phyloP scores from a whole-genome alignment of 2,888 invertebrate species.

The Axea sp. region DNA sequence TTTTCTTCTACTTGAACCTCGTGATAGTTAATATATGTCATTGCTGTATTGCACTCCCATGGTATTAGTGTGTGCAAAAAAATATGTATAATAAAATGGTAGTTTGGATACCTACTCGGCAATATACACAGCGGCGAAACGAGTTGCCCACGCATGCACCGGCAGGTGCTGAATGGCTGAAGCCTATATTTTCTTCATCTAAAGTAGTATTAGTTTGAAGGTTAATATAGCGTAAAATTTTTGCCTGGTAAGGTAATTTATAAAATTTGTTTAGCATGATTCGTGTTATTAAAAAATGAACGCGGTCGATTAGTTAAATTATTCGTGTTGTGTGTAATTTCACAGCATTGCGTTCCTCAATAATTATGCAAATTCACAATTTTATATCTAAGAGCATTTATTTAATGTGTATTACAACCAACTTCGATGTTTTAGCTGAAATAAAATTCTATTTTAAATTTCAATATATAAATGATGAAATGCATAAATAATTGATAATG shows the following conservation, averaged over 20 bases:
- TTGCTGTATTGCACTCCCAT: constrained; percentile 1
- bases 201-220: constrained; percentile 45
- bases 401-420: too few relatives aligned
- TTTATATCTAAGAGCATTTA: neutral
- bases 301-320: too few relatives aligned
- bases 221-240: constrained; percentile 52
- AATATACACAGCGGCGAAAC: constrained; percentile 24
- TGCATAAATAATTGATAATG: too few relatives aligned
- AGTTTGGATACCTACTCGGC: constrained; percentile 22
- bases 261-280: constrained; percentile 35
- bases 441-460: too few relatives aligned
- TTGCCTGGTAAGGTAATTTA: constrained; percentile 21
- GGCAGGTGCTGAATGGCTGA: constrained; percentile 52
- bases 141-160: constrained; percentile 53
- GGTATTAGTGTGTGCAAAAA: constrained; percentile 12
- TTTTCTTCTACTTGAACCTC: constrained; percentile 59
- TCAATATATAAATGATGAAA: too few relatives aligned
- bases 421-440: too few relatives aligned
- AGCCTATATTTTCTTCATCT: constrained; percentile 41
- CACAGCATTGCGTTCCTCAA: too few relatives aligned
- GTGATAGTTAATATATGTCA: constrained; percentile 11
- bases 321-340: too few relatives aligned
- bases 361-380: constrained; percentile 35
- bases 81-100: constrained; percentile 49
- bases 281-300: too few relatives aligned